phyloP scores from a whole-genome alignment of 2,113 vertebrate species.

The Ciconia boyciana region DNA sequence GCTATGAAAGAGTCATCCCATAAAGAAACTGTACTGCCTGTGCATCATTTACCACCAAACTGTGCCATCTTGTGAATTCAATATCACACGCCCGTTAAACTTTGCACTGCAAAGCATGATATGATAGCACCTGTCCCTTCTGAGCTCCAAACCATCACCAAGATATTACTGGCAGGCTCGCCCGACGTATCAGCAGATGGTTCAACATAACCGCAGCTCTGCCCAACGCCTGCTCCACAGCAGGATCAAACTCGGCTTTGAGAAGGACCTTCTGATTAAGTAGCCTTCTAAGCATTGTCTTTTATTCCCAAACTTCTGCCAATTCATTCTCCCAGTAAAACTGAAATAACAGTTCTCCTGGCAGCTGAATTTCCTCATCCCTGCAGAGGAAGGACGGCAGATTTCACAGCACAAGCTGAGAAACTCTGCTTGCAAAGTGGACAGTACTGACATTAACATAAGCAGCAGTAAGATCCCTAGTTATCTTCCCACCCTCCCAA shows the following conservation, averaged over 20 bases:
- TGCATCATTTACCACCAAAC: background rate
- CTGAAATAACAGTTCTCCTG: background rate
- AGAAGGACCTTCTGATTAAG: background rate
- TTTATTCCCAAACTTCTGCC: background rate
- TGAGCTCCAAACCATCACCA: background rate
- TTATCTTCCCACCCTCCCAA: background rate
- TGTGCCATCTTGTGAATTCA: background rate
- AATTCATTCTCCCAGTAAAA: background rate
- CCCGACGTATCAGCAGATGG: accelerated
- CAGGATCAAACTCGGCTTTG: background rate
- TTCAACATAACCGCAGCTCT: background rate
- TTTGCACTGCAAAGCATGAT: background rate
- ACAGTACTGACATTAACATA: background rate
- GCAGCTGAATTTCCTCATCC: background rate
- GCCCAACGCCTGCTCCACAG: background rate
- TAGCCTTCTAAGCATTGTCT: accelerated
- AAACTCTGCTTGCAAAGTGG: background rate
- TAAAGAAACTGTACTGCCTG: background rate
- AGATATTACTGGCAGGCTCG: background rate
- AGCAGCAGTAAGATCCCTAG: background rate
- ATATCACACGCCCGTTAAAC: background rate
- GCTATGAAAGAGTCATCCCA: background rate
- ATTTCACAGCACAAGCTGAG: background rate
- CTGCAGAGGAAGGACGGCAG: background rate
- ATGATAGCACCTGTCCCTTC: background rate